phyloP scores from a whole-genome alignment of 35 echinoderm and acorn worm species.

The Strongylocentrotus purpuratus region DNA sequence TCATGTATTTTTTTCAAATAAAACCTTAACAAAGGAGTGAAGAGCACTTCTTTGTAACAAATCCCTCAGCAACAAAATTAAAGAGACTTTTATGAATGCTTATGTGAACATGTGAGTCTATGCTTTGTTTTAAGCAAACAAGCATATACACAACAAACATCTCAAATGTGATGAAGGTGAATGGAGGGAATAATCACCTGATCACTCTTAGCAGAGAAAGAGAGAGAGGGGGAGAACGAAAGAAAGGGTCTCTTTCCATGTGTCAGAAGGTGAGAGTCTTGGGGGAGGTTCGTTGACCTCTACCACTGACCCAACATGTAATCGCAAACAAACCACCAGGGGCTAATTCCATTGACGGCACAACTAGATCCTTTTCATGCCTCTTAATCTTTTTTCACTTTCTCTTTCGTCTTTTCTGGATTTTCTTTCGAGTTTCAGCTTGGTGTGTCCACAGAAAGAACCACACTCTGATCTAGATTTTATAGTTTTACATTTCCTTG shows the following conservation, averaged over 20 bases:
- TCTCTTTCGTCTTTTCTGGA: not conserved
- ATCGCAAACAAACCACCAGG: constrained; percentile 28
- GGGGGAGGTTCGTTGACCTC: constrained; percentile 20
- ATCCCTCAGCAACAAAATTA: no score
- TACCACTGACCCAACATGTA: constrained; percentile 30
- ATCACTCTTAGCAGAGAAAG: not conserved
- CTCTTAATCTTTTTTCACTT: not conserved
- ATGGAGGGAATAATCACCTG: no score
- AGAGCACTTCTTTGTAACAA: no score
- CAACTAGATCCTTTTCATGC: not conserved
- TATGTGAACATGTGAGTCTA: no score
- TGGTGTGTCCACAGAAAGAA: not conserved
- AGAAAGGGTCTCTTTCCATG: not conserved
- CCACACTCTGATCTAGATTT: no score
- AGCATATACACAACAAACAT: no score
- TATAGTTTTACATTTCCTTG: no score
- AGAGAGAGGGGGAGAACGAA: not conserved
- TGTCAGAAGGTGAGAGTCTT: not conserved
- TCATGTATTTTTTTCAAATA: no score
- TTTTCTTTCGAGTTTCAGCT: not conserved
- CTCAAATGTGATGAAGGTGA: no score
- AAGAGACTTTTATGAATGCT: no score
- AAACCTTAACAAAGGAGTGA: no score
- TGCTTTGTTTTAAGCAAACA: no score
- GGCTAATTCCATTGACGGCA: constrained; percentile 15